Evolutionary conservation across 2,113 vertebrate genomes (phyloP).

Genomic region (Fregata magnificens): DNA sequence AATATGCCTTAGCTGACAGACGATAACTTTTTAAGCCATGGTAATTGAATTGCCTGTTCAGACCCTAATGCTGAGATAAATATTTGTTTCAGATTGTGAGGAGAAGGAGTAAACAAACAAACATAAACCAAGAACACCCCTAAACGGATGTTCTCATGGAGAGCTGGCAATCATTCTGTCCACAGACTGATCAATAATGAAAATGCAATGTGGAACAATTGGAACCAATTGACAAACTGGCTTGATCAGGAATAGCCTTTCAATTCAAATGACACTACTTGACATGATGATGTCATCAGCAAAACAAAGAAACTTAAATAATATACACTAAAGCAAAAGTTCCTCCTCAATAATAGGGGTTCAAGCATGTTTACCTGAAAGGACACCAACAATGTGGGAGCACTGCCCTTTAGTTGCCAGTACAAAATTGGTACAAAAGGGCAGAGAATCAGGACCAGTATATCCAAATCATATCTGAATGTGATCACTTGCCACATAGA

Average conservation of each 20-base stretch:
- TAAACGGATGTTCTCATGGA: not conserved
- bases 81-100: not conserved
- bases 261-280: not conserved
- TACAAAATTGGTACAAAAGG: not conserved
- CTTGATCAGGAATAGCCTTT: not conserved
- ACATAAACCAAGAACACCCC: not conserved
- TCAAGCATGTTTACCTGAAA: not conserved
- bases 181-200: not conserved
- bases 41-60: not conserved
- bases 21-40: not conserved
- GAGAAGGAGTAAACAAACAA: not conserved
- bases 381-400: not conserved
- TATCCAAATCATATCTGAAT: not conserved
- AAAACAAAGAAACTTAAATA: not conserved
- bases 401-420: not conserved
- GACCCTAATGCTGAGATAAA: not conserved
- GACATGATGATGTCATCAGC: not conserved
- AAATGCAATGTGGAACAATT: not conserved
- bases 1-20: not conserved
- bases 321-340: not conserved
- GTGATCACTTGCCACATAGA: rapidly evolving
- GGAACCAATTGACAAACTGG: not conserved
- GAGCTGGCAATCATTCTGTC: not conserved
- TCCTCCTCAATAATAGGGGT: not conserved
- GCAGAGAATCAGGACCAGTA: not conserved